Base-by-base conservation (phyloP, 1,140 invertebrate genomes). In the Pogonognathellus flavescens region DNA sequence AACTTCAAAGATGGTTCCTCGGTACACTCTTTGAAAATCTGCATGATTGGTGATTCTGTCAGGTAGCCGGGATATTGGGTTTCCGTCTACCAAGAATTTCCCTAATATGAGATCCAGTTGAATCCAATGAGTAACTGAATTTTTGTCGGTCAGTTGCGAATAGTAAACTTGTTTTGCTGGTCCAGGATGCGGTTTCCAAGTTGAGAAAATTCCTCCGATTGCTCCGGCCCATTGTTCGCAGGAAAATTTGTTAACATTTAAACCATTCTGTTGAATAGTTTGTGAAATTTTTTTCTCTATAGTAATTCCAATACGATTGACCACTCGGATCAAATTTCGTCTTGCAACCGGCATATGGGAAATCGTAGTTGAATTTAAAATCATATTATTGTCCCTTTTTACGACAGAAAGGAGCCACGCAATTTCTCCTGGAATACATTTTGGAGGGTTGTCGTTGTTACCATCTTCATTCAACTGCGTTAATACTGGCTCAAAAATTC, bases 31-130 rank as follows among this genome's bases (percentile, higher is more conserved):
- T 22, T 59, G 20, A 53, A 41, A 86, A 13, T 60, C 22, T 10
- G 22, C 0, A 41, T 82, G 49, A 31, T 66, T 52, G 41, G 62
- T 57, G 18, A 85, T 83, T 1, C 11, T 13, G 22, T 50, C 57
- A 1, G 86, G 70, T 13, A 87, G 55, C 6, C 66, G 20, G 0
- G 62, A 49, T 6, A 81, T 62, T 6, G 84, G 86, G 4, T n/a
- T 52, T 82, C 86, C 86, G 57, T 87, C 60, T 7, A 87, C 86
- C 0, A 87, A 31, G 81, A 87, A 87, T 31, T 16, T 53, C 18
- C 86, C 86, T 10, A 20, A 16, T 9, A 85, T 80, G 3, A 87
- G 22, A 62, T 87, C 86, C 2, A 86, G 52, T 53, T 86, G 82
- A 31, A 86, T n/a, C 31, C 13, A 50, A 41, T n/a, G 31, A 8